A percentile compares a stretch with the other conserved stretches of the same genome.
Conservation (phyloP, 2,888 invertebrate genomes). For the Dryococelus australis region DNA sequence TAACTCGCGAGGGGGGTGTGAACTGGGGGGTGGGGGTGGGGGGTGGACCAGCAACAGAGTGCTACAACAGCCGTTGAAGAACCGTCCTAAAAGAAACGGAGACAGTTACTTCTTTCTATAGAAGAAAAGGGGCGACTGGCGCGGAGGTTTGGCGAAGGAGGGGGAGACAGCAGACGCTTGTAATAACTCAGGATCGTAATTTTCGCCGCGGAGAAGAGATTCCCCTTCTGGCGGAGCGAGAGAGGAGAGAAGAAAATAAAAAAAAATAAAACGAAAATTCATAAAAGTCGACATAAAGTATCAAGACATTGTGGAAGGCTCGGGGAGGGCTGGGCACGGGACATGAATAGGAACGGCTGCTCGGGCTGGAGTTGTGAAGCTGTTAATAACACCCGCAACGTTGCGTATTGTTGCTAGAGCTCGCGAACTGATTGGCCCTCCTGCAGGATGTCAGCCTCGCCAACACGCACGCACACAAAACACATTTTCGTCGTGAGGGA, state of each 20-base stretch:
- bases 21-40: neutral
- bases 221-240: neutral
- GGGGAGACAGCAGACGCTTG: neutral
- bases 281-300: constrained; percentile 23
- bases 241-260: constrained; percentile 9
- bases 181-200: constrained; percentile 20
- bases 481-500: too few relatives aligned
- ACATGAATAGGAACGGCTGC: neutral
- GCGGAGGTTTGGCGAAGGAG: neutral
- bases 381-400: neutral
- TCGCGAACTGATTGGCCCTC: neutral
- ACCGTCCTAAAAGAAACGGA: neutral
- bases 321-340: neutral
- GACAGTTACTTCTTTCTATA: neutral
- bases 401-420: neutral
- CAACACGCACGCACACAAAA: neutral
- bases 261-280: neutral
- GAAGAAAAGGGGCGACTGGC: neutral
- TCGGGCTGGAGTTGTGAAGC: neutral
- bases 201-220: constrained; percentile 13
- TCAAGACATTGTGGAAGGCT: neutral
- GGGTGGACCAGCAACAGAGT: neutral
- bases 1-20: neutral
- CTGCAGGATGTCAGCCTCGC: neutral
- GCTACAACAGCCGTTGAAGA: neutral